Evolutionary conservation across 2,797 vertebrate genomes (phyloP).

Genomic region (Etheostoma nigrum): DNA sequence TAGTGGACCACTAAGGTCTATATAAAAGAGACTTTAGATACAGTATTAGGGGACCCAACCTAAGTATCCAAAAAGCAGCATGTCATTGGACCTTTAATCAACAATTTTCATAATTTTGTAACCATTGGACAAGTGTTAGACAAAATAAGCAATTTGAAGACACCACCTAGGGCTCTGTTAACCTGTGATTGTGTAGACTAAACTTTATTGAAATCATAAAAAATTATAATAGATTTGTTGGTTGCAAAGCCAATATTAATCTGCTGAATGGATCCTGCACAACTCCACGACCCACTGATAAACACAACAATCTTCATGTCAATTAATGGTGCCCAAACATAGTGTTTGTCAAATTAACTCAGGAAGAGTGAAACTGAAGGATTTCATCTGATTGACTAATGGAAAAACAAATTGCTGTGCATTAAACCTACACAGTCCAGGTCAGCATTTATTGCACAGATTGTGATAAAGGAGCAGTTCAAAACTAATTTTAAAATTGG

Average conservation of each 20-base stretch:
- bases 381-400: conserved; percentile 38
- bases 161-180: background rate
- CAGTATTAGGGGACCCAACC: too few relatives aligned
- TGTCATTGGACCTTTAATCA: background rate
- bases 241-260: conserved; percentile 1
- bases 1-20: too few relatives aligned
- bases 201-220: conserved; percentile 7
- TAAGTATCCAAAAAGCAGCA: too few relatives aligned
- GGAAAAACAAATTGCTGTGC: conserved; percentile 40
- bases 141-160: conserved; percentile 9
- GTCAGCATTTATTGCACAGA: conserved; percentile 49
- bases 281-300: background rate
- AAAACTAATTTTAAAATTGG: conserved; percentile 44
- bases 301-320: conserved; percentile 20
- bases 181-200: background rate
- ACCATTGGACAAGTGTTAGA: background rate
- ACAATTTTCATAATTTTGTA: background rate
- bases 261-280: background rate
- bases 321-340: conserved; percentile 12
- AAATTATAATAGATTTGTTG: background rate
- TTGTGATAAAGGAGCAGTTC: conserved; percentile 56
- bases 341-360: conserved; percentile 33
- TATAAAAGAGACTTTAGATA: too few relatives aligned
- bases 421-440: conserved; percentile 44
- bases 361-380: conserved; percentile 16